Evolutionary conservation across 2,888 invertebrate genomes (phyloP), one percentile per base, ranked within the genome.

Genomic region (Sinhomidia bicolor): DNA sequence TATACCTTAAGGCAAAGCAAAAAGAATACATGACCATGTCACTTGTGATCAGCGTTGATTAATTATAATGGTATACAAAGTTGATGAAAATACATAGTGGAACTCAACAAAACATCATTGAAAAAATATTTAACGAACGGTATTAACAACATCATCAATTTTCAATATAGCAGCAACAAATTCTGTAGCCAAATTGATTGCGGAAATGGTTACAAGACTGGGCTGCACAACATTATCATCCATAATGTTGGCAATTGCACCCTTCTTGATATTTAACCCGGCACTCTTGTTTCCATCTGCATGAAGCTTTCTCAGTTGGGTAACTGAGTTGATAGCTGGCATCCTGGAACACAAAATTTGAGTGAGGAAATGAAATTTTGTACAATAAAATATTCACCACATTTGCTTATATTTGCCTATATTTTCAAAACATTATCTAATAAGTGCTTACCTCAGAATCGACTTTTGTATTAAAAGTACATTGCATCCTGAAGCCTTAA

Each of bases 141-240:
- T 89, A 26, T 89, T 89, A 20, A 99, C 98, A 94, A 99, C 99
- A 94, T 99, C 99, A 94, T 99, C 99, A 93, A 99, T 99, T 95
- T 99, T 99, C 93, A 99, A 95, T 94, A 99, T 99, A 93, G 98
- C 98, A 93, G 99, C 96, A 90, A 99, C 98, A 79, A 99, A 99
- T 95, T 99, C 99, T 0, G 99, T 97, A 90, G 99, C 97, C 92
- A 99, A 95, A 84, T 96, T 97, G 92, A 99, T 96, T 76, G 99
- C 98, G 92, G 98, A 98, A 79, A 96, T 96, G 86, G 98, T 98
- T 81, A 99, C 99, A 93, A 99, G 95, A 92, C 99, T 95, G 68
- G 99, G 99, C 94, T 99, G 99, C 88, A 99, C 96, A 88, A 99
- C 99, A 94, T 98, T 97, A 94, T 99, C 99, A 91, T 98, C 98